These are phyloP conservation scores for Stigmatopora nigra DNA, from an alignment of 2,113 vertebrate species.

Conservation along the genomic window DNA sequence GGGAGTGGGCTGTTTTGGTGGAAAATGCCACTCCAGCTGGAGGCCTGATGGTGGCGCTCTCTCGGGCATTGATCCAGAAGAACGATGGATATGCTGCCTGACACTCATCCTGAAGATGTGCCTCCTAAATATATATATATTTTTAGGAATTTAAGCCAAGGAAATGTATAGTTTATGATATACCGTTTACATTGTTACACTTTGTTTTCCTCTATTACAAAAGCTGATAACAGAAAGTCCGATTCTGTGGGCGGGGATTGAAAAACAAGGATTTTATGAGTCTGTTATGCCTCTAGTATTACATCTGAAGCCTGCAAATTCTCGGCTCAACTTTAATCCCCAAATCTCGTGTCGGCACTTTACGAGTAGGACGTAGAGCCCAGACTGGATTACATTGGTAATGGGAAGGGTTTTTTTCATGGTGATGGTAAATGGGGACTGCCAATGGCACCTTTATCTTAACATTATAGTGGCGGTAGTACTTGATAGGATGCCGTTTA, in stretches of 20 bases:
- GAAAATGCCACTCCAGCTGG: constrained; percentile 49
- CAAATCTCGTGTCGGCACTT: neutral
- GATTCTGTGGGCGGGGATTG: constrained; percentile 32
- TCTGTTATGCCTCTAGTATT: constrained; percentile 27
- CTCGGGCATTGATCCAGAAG: constrained; percentile 40
- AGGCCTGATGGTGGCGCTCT: constrained; percentile 52
- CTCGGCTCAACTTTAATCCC: neutral
- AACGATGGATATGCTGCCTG: constrained; percentile 36
- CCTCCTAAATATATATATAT: too few species aligned
- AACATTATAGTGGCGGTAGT: too few species aligned
- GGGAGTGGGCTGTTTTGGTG: constrained; percentile 14
- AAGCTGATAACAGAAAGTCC: constrained; percentile 39
- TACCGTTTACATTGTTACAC: neutral
- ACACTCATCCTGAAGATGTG: constrained; percentile 33
- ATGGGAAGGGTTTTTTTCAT: neutral
- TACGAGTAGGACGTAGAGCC: constrained; percentile 5
- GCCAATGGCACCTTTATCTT: too few species aligned
- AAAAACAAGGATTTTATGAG: constrained; percentile 60
- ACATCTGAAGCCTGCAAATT: neutral
- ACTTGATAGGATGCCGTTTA: too few species aligned
- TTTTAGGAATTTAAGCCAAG: neutral
- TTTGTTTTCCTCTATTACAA: constrained; percentile 19
- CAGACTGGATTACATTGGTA: constrained; percentile 20
- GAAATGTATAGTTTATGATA: neutral
- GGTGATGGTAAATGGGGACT: too few species aligned